phyloP scores from a whole-genome alignment of 2,888 invertebrate genomes.

The Agonum fuliginosum region DNA sequence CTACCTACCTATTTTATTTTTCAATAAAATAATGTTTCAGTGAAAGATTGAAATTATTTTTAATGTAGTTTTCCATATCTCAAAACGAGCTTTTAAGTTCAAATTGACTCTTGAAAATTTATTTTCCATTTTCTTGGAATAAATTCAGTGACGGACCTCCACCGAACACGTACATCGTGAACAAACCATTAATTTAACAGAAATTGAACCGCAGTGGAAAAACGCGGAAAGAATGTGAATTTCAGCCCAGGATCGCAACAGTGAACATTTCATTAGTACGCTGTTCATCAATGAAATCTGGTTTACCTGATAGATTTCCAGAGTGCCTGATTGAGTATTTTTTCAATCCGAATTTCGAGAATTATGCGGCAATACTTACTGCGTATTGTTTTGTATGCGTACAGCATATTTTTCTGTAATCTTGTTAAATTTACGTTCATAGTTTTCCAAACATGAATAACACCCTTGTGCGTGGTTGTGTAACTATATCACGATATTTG shows the following conservation, averaged over 20 bases:
- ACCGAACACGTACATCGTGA: conserved; percentile 35
- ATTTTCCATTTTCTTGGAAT: conserved; percentile 37
- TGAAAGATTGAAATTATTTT: no score
- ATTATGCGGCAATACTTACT: neutral
- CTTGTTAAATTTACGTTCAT: neutral
- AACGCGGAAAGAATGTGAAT: conserved; percentile 32
- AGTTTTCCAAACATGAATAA: neutral
- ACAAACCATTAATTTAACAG: conserved; percentile 49
- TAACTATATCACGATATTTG: no score
- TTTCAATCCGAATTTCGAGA: conserved; percentile 6
- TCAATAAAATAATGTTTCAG: no score
- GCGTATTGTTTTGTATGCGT: neutral
- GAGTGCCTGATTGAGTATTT: conserved; percentile 15
- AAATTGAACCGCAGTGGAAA: conserved; percentile 38
- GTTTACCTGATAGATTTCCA: conserved; percentile 15
- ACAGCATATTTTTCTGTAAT: neutral
- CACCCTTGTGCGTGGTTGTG: no score
- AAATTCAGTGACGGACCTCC: conserved; percentile 19
- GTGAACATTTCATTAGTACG: neutral
- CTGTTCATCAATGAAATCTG: conserved; percentile 1
- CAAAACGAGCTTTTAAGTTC: no score
- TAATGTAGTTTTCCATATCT: no score
- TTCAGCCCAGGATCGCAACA: neutral
- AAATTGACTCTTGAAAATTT: conserved; percentile 4
- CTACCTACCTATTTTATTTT: no score